Base-by-base conservation (phyloP, 1,140 invertebrate species). In the Stegodyphus dumicola region DNA sequence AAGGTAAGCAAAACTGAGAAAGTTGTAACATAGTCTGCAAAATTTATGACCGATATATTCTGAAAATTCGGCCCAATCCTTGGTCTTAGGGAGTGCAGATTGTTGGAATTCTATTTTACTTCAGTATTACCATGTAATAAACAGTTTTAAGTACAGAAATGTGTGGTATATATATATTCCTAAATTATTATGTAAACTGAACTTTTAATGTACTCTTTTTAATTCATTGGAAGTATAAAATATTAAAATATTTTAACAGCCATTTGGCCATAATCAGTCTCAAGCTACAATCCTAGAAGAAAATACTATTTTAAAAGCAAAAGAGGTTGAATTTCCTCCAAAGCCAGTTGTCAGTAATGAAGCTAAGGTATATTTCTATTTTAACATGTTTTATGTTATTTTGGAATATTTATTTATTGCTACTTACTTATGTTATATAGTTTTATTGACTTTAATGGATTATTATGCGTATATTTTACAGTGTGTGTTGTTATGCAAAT, bases 251-350 rank as follows among this genome's bases (percentile, higher is more conserved):
- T 51, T 52, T 76, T 89, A 90, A 49, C 89, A 95, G 94, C 98
- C 98, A 71, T 99, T 99, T 92, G 98, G 98, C 76, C 98, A 99
- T 92, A 99, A 99, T 92, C 96, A 99, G 92, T 99, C 97, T 88
- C 98, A 99, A 93, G 98, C 98, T 78, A 99, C 98, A 86, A 99
- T 99, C 90, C 93, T 99, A 90, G 98, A 99, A 93, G 98, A 99
- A 92, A 99, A 99, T 91, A 99, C 98, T 79, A 99, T 99, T 91
- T 92, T 99, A 85, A 99, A 99, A 93, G 98, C 98, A 77, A 99
- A 96, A 86, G 98, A 99, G 92, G 98, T 99, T 89, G 96, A 98
- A 91, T 99, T 99, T 92, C 97, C 98, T 86, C 96, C 97, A 91
- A 99, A 99, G 93, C 98, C 98, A 87, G 96, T 96, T 88, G 97